phyloP scores from a whole-genome alignment of 2,888 invertebrate species.

The Copidosoma aretas region DNA sequence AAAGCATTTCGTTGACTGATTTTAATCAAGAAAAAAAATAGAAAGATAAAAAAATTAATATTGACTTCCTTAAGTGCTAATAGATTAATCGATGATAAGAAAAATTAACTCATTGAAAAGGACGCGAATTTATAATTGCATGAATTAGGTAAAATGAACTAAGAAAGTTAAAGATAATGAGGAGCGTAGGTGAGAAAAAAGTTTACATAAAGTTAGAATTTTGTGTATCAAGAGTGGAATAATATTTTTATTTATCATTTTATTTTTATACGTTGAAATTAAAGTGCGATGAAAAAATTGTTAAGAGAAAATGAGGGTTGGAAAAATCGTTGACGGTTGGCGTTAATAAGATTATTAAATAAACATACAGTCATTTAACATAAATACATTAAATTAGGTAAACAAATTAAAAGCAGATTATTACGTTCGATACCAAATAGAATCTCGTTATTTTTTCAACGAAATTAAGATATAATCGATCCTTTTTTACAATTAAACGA shows the following conservation, averaged over 20 bases:
- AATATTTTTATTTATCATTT: slow-evolving; percentile 59
- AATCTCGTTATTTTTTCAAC: slow-evolving; percentile 39
- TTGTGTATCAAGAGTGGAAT: slow-evolving; percentile 54
- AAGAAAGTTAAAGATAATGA: slow-evolving; percentile 9
- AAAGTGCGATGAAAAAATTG: slow-evolving; percentile 37
- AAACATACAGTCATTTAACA: slow-evolving; percentile 20
- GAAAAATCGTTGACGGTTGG: slow-evolving; percentile 39
- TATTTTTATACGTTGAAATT: slow-evolving; percentile 55
- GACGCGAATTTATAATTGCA: slow-evolving; percentile 18
- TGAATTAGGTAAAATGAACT: slow-evolving; percentile 13
- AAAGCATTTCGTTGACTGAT: slow-evolving; percentile 37
- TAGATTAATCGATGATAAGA: slow-evolving; percentile 15
- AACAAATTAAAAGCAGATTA: slow-evolving; percentile 19
- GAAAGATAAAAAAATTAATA: slow-evolving; percentile 9
- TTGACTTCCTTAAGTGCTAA: slow-evolving; percentile 22
- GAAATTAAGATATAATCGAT: slow-evolving; percentile 27
- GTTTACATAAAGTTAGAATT: slow-evolving; percentile 45
- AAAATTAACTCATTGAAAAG: slow-evolving; percentile 22
- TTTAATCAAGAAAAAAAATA: slow-evolving; percentile 31
- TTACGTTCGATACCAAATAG: slow-evolving; percentile 38
- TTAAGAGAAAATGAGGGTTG: slow-evolving; percentile 37
- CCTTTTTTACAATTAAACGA: slow-evolving; percentile 21
- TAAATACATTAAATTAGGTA: slow-evolving; percentile 1
- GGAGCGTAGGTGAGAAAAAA: slow-evolving; percentile 35
- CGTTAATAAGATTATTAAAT: slow-evolving; percentile 25